Conservation (phyloP, 2,113 vertebrate species). For the Sinosuthora webbiana region DNA sequence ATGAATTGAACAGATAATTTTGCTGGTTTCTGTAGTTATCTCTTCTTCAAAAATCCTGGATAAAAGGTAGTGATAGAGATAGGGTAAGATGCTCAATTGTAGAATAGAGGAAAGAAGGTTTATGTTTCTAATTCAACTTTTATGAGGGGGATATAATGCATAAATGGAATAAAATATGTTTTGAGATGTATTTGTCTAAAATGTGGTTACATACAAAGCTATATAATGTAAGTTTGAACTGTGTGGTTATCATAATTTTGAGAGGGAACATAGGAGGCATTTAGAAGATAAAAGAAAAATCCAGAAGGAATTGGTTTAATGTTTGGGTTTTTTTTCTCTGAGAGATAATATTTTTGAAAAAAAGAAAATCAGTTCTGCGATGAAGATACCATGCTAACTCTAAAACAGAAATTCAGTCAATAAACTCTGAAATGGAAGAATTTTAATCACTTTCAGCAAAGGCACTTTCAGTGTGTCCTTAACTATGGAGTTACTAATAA, state of each 20-base stretch:
- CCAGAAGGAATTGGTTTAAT: not conserved
- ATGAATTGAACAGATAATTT: not conserved
- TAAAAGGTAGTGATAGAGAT: not conserved
- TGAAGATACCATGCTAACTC: not conserved
- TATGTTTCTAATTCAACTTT: not conserved
- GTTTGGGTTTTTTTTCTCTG: not conserved
- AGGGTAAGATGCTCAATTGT: not conserved
- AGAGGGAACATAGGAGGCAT: not conserved
- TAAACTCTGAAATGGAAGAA: not conserved
- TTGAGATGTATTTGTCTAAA: not conserved
- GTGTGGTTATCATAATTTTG: not conserved
- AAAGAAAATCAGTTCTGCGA: not conserved
- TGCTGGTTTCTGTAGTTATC: not conserved
- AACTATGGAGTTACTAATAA: not conserved
- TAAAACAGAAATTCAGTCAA: not conserved
- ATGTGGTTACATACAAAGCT: not conserved
- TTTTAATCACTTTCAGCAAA: conserved; percentile 3
- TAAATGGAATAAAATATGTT: not conserved
- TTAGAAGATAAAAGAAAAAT: not conserved
- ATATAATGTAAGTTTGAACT: not conserved
- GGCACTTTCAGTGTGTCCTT: not conserved
- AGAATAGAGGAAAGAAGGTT: not conserved
- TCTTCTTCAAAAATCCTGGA: not conserved
- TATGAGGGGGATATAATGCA: not conserved
- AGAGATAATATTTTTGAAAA: not conserved